A percentile compares a stretch with the other conserved stretches of the same genome.
Conservation (phyloP, 2,113 vertebrate genomes). For the Struthio camelus region DNA sequence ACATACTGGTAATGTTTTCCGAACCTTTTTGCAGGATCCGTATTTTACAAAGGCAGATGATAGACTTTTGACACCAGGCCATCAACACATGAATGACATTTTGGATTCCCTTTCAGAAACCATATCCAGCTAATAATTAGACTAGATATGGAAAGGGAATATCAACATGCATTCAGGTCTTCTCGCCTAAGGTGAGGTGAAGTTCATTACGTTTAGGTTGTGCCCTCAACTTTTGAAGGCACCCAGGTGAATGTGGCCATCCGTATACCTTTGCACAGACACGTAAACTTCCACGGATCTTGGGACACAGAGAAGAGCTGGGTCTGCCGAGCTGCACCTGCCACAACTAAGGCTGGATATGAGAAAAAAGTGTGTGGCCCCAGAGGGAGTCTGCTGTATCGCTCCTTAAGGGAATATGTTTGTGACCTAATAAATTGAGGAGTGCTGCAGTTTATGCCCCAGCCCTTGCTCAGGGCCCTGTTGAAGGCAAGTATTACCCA, state of each 20-base stretch:
- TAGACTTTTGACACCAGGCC: background rate
- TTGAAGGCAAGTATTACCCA: background rate
- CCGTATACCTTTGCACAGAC: background rate
- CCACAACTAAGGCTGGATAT: background rate
- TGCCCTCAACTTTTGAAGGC: background rate
- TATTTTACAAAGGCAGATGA: background rate
- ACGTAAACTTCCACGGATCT: background rate
- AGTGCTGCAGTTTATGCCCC: no score
- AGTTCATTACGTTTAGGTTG: background rate
- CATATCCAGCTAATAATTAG: background rate
- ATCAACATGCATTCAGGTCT: background rate
- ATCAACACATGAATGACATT: background rate
- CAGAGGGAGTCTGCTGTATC: background rate
- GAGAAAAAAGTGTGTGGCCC: background rate
- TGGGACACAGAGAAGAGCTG: background rate
- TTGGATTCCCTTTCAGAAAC: background rate
- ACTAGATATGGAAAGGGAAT: background rate
- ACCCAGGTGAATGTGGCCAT: background rate
- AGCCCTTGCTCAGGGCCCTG: background rate
- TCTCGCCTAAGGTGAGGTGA: background rate
- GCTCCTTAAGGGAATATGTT: background rate
- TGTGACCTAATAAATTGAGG: background rate
- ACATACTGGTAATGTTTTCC: background rate
- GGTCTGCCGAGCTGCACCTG: background rate
- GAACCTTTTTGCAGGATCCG: background rate